phyloP scores from a whole-genome alignment of 2,888 invertebrate species.

The Lymantria dispar region DNA sequence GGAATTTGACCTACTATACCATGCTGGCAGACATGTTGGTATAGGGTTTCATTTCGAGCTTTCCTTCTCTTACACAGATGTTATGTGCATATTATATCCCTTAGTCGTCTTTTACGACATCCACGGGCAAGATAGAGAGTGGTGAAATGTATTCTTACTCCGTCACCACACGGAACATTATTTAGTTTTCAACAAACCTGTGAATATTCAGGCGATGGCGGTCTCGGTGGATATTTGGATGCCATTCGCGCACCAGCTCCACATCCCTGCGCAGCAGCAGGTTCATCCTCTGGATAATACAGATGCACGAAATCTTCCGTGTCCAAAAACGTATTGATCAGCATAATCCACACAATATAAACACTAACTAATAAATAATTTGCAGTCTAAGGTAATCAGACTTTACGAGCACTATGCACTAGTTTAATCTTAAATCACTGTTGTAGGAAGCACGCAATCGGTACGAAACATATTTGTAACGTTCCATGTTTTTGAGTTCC shows the following conservation, averaged over 20 bases:
- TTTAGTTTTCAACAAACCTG: constrained; percentile 53
- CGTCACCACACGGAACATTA: background rate
- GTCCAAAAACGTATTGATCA: constrained; percentile 80
- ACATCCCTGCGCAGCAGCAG: constrained; percentile 65
- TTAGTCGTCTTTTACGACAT: no score
- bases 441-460: constrained; percentile 67
- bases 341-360: constrained; percentile 70
- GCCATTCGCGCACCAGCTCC: constrained; percentile 75
- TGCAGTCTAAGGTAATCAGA: constrained; percentile 67
- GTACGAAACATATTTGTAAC: constrained; percentile 55
- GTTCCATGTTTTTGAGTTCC: constrained; percentile 59
- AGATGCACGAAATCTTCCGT: constrained; percentile 81
- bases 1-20: no score
- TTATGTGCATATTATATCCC: no score
- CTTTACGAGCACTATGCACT: constrained; percentile 58
- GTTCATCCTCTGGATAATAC: constrained; percentile 77
- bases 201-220: constrained; percentile 70
- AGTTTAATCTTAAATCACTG: constrained; percentile 49
- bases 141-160: no score
- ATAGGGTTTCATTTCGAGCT: no score
- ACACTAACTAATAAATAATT: constrained; percentile 67
- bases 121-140: no score
- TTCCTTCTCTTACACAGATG: no score
- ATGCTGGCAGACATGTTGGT: no score
- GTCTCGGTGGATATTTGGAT: constrained; percentile 68